Evolutionary conservation across 2,113 vertebrate genomes (phyloP), one percentile per base, ranked within the genome.

Genomic region (Elanoides forficatus): DNA sequence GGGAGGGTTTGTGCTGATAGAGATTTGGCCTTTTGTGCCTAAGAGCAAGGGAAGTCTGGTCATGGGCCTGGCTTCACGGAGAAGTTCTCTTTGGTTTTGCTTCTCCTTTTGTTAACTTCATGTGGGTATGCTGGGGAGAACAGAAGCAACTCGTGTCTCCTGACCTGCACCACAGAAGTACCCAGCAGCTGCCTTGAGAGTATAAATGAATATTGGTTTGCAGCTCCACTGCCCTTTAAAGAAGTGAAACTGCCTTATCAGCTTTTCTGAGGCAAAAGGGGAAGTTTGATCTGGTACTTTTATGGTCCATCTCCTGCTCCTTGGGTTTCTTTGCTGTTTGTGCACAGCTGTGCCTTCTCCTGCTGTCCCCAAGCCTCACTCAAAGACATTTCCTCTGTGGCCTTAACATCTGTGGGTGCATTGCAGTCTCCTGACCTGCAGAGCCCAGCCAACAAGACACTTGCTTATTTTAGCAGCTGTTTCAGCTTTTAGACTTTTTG

Each of bases 381-480:
- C 90, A 68, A 58, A 97, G 96, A 83, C 67, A 84, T 90, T 97
- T 97, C 93, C 94, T 91, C 72, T 95, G 78, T 72, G 92, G 81
- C 94, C 92, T 70, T 72, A 86, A 95, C 95, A 96, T 96, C 95
- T 97, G 94, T 48, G 94, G 95, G 94, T 86, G 81, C 89, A 23
- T 87, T 81, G 85, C 94, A 95, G 75, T 96, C 83, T 82, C 74
- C 82, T 93, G 96, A 92, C 88, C 93, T 73, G 93, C 83, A 95
- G 53, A 85, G 66, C 62, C 48, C 62, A 47, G 95, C 94, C 95
- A 97, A 88, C 87, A 75, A 91, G 81, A 76, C 83, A 91, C 81
- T 96, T 87, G 93, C 94, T 95, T 97, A 94, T 97, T 97, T 96
- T 96, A 97, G 95, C 94, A 97, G 96, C 95, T 97, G 95, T 94